phyloP scores from a whole-genome alignment of 2,888 invertebrate genomes.

The Drosophila macrospina region DNA sequence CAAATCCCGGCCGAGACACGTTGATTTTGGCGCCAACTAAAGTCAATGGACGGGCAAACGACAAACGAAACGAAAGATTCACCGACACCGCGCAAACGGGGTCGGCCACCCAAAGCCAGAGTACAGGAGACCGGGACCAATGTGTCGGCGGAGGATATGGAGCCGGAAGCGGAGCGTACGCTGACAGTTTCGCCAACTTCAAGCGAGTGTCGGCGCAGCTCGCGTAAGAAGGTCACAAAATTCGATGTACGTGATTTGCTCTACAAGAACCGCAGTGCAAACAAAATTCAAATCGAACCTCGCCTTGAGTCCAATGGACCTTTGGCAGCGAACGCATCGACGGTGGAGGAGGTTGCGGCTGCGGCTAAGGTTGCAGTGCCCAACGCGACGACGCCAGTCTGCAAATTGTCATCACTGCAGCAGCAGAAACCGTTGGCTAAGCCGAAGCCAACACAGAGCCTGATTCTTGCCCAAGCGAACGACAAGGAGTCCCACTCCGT shows the following conservation, averaged over 20 bases:
- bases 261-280: constrained; percentile 79
- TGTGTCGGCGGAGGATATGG: neutral
- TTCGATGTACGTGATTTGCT: constrained; percentile 83
- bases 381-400: too few relatives aligned
- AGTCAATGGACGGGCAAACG: constrained; percentile 26
- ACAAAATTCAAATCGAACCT: constrained; percentile 76
- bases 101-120: constrained; percentile 13
- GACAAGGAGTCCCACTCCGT: neutral
- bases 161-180: neutral
- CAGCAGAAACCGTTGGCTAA: constrained; percentile 7
- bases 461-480: constrained; percentile 55
- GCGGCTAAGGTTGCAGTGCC: neutral
- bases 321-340: constrained; percentile 24
- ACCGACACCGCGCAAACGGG: constrained; percentile 18
- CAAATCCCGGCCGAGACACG: neutral
- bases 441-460: constrained; percentile 51
- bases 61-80: neutral
- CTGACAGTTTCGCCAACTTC: constrained; percentile 9
- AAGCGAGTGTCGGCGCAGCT: constrained; percentile 82
- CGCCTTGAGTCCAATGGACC: constrained; percentile 68
- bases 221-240: constrained; percentile 83
- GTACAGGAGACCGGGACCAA: neutral
- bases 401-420: too few relatives aligned
- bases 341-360: constrained; percentile 7
- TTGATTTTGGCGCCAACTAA: constrained; percentile 30